phyloP scores from a whole-genome alignment of 2,113 vertebrate genomes.

The Salvelinus fontinalis region DNA sequence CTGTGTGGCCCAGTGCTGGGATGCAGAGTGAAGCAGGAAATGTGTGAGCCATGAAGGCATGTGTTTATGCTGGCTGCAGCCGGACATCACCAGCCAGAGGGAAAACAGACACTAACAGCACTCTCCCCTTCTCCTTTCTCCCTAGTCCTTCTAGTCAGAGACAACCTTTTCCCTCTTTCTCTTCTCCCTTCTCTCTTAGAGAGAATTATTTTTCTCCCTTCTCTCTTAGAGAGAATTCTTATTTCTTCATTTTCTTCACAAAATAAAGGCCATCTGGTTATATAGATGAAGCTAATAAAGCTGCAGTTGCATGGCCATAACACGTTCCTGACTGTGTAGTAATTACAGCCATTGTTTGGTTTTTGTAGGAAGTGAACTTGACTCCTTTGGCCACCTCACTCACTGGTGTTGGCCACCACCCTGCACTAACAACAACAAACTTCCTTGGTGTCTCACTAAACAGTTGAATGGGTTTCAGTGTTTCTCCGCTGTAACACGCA shows the following conservation, averaged over 20 bases:
- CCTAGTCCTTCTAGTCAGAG: constrained; percentile 5
- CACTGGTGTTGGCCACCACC: constrained; percentile 48
- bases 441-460: constrained; percentile 56
- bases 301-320: constrained; percentile 4
- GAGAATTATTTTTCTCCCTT: neutral
- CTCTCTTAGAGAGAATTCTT: neutral
- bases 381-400: constrained; percentile 40
- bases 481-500: constrained; percentile 47
- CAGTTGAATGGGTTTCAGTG: constrained; percentile 50
- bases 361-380: neutral
- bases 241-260: neutral
- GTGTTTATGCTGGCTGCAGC: constrained; percentile 82
- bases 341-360: neutral
- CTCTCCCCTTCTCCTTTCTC: constrained; percentile 28
- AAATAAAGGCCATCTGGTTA: neutral
- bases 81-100: constrained; percentile 76
- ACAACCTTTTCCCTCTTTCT: constrained; percentile 13
- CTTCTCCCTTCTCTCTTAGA: neutral
- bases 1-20: constrained; percentile 74
- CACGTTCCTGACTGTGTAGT: neutral
- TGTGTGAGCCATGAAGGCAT: constrained; percentile 84
- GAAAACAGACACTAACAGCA: constrained; percentile 72
- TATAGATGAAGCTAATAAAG: neutral
- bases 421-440: constrained; percentile 62
- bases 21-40: constrained; percentile 78